Percentiles rank a stretch among this genome's conserved stretches.
Evolutionary conservation across 2,113 vertebrate species (phyloP).

Genomic region (Pogonocichla stellata): DNA sequence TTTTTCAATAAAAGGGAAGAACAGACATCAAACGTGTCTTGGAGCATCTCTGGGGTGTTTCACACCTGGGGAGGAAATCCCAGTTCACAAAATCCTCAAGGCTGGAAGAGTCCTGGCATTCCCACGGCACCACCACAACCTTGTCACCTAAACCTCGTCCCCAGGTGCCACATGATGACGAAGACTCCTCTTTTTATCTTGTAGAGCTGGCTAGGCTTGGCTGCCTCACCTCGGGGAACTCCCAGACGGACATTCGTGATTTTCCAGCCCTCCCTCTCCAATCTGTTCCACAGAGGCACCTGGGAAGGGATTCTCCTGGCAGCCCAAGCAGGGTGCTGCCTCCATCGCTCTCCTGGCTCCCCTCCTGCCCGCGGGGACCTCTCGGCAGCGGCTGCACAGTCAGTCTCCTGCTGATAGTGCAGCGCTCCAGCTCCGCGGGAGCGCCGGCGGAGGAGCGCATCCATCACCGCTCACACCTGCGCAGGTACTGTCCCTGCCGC

Average conservation of each 20-base stretch:
- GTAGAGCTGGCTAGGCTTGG: neutral
- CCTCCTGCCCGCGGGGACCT: neutral
- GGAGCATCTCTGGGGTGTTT: neutral
- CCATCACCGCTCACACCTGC: neutral
- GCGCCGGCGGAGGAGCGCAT: neutral
- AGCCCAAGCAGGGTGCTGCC: neutral
- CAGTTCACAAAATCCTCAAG: neutral
- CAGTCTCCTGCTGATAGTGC: neutral
- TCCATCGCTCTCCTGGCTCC: neutral
- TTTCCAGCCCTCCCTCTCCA: neutral
- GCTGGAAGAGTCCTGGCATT: neutral
- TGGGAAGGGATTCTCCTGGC: neutral
- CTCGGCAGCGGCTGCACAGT: neutral
- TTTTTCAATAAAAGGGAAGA: neutral
- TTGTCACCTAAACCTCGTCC: neutral
- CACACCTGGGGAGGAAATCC: neutral
- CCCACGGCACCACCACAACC: neutral
- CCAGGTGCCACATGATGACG: neutral
- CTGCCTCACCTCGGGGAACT: neutral
- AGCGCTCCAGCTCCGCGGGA: neutral
- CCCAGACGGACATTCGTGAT: neutral
- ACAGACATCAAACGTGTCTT: neutral
- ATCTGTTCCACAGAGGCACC: fast-evolving
- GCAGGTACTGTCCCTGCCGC: neutral
- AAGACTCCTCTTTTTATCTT: neutral